These are phyloP conservation scores for Onychostoma macrolepis DNA, from an alignment of 2,113 vertebrate species.

Conservation along the genomic window DNA sequence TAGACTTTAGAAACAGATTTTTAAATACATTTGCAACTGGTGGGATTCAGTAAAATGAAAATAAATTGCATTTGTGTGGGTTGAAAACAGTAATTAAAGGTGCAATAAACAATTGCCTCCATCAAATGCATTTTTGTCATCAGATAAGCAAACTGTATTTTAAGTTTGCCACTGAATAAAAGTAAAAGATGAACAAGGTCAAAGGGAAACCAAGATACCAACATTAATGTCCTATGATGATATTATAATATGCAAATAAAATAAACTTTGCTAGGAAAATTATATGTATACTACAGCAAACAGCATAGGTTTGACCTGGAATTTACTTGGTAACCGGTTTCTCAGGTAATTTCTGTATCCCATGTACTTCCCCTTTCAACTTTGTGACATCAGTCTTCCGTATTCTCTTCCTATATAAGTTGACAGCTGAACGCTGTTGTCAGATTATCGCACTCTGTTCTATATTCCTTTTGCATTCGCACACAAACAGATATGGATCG, in stretches of 20 bases:
- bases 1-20: no score
- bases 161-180: not conserved
- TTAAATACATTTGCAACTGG: no score
- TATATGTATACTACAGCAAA: not conserved
- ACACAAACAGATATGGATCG: constrained; percentile 71
- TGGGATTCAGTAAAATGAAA: not conserved
- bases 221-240: not conserved
- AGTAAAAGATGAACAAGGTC: not conserved
- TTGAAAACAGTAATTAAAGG: not conserved
- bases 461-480: not conserved
- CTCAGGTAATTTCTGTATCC: constrained; percentile 26
- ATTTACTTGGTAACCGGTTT: not conserved
- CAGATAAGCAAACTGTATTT: not conserved
- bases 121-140: not conserved
- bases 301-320: not conserved
- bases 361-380: not conserved
- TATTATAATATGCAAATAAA: not conserved
- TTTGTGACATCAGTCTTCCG: not conserved
- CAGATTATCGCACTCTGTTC: constrained; percentile 13
- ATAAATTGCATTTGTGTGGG: not conserved
- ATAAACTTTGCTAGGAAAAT: not conserved
- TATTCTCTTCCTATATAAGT: not conserved
- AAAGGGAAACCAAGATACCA: not conserved
- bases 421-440: not conserved
- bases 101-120: not conserved